Percentiles rank a stretch among this genome's conserved stretches.
phyloP scores from a whole-genome alignment of 37 sponge, comb jelly and placozoan species.

The Amphimedon queenslandica region DNA sequence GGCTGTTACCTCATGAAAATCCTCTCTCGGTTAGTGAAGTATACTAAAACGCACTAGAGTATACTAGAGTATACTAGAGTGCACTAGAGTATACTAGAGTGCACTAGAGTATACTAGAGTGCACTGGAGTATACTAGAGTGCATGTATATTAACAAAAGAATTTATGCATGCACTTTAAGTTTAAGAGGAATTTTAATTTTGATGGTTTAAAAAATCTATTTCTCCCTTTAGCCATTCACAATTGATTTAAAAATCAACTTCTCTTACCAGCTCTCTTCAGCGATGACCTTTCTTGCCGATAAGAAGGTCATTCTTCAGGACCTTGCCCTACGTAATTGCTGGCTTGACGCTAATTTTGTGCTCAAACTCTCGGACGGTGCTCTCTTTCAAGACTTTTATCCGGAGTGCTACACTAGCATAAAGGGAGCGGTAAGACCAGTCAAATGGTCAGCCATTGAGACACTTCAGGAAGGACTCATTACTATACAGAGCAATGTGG shows the following conservation, averaged over 20 bases:
- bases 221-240: constrained; percentile 37
- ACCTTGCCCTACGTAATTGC: constrained; percentile 77
- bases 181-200: background rate
- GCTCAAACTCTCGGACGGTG: constrained; percentile 58
- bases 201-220: background rate
- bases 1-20: constrained; percentile 19
- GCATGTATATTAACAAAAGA: background rate
- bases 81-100: too few species aligned
- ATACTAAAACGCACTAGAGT: too few species aligned
- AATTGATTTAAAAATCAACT: constrained; percentile 17
- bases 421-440: constrained; percentile 55
- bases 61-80: too few species aligned
- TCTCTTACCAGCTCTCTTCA: constrained; percentile 46
- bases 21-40: constrained; percentile 41
- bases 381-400: constrained; percentile 47
- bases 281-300: constrained; percentile 62
- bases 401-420: constrained; percentile 60
- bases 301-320: constrained; percentile 64
- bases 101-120: too few species aligned
- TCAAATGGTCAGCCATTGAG: constrained; percentile 77
- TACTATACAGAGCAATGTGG: constrained; percentile 69
- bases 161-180: background rate
- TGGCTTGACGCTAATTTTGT: constrained; percentile 59
- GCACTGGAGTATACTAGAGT: background rate
- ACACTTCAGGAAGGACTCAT: constrained; percentile 71